Conservation (phyloP, 23 tunicate genomes). For the Styela plicata region DNA sequence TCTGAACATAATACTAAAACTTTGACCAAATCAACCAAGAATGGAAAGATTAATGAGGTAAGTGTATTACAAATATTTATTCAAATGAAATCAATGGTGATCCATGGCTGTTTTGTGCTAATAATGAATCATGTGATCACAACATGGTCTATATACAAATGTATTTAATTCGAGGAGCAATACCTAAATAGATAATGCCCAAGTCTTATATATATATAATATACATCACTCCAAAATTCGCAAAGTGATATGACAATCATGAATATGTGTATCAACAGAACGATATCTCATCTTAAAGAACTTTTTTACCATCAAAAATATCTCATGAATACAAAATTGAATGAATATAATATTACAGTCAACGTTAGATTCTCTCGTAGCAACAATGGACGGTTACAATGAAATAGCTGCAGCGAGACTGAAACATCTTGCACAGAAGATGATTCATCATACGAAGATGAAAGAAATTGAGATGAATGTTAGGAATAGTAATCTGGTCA, state of each 20-base stretch:
- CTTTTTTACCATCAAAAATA: too few species aligned
- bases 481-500: conserved; percentile 70
- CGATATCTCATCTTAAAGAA: too few species aligned
- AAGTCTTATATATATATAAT: too few species aligned
- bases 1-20: conserved; percentile 69
- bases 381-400: conserved; percentile 75
- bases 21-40: conserved; percentile 52
- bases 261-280: too few species aligned
- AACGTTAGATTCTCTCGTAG: conserved; percentile 64
- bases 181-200: too few species aligned
- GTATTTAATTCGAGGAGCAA: too few species aligned
- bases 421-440: conserved; percentile 62
- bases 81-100: too few species aligned
- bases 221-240: too few species aligned
- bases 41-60: conserved; percentile 66
- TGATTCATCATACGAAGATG: conserved; percentile 80
- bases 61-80: neutral
- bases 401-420: conserved; percentile 54
- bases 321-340: too few species aligned
- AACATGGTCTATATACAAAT: too few species aligned
- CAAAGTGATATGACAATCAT: neutral
- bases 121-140: too few species aligned
- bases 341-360: conserved; percentile 27
- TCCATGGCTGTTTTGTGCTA: too few species aligned
- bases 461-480: conserved; percentile 80